Evolutionary conservation across 2,888 invertebrate genomes (phyloP), one percentile per base, ranked within the genome.

Genomic region (Oxytorus armatus): DNA sequence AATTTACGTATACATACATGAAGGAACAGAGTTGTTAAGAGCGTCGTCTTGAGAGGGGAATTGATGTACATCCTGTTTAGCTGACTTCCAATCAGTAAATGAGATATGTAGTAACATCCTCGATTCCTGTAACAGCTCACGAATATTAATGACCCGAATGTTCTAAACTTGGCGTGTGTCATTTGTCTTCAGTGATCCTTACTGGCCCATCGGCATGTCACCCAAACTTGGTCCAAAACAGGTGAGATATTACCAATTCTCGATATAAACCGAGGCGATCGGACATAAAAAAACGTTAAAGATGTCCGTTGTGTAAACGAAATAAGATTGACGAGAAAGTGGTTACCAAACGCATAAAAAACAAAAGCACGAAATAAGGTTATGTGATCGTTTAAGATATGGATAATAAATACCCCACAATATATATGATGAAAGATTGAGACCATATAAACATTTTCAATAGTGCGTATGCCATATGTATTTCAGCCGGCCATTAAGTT

Each of bases 51-150:
- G 14, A 33, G 21, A 70, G 36, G 14, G 10, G 18, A 57, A 70
- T 59, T 49, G 33, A 59, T 44, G 25, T 36, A 55, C 39, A 66
- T 66, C 66, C 51, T 51, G 36, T 33, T 51, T 33, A 51, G 18
- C 33, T 23, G 39, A 21, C n/a, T 1, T 44, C n/a, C 44, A n/a
- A 14, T 44, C 16, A 3, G 44, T 16, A 5, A 8, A 44, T 44
- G 16, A 44, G 44, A 44, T 21, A 29, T 42, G 21, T 7, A 11
- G 18, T 33, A 18, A 5, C n/a, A 21, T 51, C 16, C 42, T 18
- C 23, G 14, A 66, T 36, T 18, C 5, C 29, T 29, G 49, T 14
- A 44, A 44, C 3, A 14, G 44, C 33, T 3, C 18, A 16, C 11
- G 25, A 47, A 63, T 42, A 65, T 65, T 47, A 18, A 65, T 65